Percentiles rank a stretch among this genome's conserved stretches.
These are phyloP conservation scores for Balaeniceps rex DNA, from an alignment of 2,113 vertebrate genomes.

Conservation along the genomic window DNA sequence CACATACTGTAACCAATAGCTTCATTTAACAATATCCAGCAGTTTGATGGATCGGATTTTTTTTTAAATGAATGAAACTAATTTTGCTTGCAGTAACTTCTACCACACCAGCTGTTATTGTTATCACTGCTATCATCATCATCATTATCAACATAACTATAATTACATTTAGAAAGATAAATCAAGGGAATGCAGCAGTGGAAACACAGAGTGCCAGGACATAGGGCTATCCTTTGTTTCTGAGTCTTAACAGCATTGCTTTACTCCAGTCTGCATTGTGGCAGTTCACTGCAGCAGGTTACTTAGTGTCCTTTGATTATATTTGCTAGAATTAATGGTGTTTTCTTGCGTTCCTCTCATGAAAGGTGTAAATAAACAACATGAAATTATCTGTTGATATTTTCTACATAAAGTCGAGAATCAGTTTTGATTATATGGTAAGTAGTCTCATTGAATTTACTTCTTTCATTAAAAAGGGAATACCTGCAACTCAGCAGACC, in stretches of 20 bases:
- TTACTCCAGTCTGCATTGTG: background rate
- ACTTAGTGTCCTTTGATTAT: background rate
- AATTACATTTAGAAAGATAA: conserved; percentile 40
- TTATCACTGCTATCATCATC: background rate
- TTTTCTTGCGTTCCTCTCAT: background rate
- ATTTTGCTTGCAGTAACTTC: conserved; percentile 44
- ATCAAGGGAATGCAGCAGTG: background rate
- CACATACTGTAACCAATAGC: background rate
- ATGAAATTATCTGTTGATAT: background rate
- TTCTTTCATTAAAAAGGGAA: background rate
- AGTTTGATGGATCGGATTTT: background rate
- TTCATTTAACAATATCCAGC: background rate
- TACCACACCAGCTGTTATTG: conserved; percentile 39
- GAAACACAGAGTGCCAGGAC: background rate
- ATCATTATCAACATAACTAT: background rate
- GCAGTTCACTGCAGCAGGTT: background rate
- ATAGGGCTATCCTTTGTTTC: background rate
- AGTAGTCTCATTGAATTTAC: background rate
- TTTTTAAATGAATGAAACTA: conserved; percentile 31
- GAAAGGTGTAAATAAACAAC: background rate
- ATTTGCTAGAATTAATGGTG: background rate
- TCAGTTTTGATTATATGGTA: background rate
- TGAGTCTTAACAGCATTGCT: background rate
- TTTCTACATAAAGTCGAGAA: background rate
- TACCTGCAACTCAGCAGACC: background rate